Evolutionary conservation across 2,888 invertebrate species (phyloP), one percentile per base, ranked within the genome.

Genomic region (Beris morrisii): DNA sequence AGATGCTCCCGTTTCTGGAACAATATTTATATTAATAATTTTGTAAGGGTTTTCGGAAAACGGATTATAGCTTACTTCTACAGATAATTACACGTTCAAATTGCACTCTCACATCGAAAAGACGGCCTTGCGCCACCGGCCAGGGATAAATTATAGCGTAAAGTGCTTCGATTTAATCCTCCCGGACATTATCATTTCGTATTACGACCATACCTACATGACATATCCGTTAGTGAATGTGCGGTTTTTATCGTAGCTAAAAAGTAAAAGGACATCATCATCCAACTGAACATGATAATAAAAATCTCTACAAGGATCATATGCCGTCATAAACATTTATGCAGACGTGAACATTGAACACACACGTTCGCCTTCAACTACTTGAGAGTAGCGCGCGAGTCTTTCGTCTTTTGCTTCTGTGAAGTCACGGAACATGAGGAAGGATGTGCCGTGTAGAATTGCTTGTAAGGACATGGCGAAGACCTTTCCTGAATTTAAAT

Each of bases 281-380:
- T 56, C 55, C 38, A 28, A n/a, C 57, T 56, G 63, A 64, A 57
- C 57, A 64, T 48, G 63, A 57, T 64, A 67, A 63, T 67, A 67
- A 67, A 67, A 67, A 67, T 67, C 67, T 55, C 67, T 64, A 67
- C 64, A 67, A 63, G 64, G 67, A 67, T 67, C 67, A 67, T 61
- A 67, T 67, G 57, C 63, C 57, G 61, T 67, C 67, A 30, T 67
- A 67, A 67, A 61, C 63, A 67, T 67, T 67, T 64, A 67, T 67
- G 67, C 56, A 64, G 56, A 63, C 67, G 50, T 67, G 63, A 63
- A 55, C 66, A 66, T 56, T 38, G 52, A 38, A 38, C 38, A 38
- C 38, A 38, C 38, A 38, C 38, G 38, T 9, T 38, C 38, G 38
- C 5, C 9, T 38, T 38, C 38, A 38, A 9, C 38, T 9, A 38